Conservation (phyloP, 2,888 invertebrate genomes). For the Frankliniella intonsa region DNA sequence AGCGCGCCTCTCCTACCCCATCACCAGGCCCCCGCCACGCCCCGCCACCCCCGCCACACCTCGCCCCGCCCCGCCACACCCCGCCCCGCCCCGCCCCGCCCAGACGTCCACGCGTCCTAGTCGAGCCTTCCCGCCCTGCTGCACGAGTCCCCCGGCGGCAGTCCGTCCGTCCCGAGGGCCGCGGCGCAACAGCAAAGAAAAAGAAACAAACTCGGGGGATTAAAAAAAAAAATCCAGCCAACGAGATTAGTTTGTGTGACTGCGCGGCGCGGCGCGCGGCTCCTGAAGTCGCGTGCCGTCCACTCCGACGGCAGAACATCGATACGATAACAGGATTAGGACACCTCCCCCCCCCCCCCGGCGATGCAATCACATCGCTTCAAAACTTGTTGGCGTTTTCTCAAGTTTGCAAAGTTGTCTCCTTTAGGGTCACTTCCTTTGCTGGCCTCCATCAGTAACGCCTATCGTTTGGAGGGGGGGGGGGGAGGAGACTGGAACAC, state of each 20-base stretch:
- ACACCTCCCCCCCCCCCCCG: neutral
- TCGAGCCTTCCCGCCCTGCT: neutral
- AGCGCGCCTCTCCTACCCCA: neutral
- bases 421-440: neutral
- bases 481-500: too few relatives aligned
- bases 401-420: neutral
- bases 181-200: neutral
- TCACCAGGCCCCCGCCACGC: neutral
- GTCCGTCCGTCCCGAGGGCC: neutral
- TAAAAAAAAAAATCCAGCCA: neutral
- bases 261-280: too few relatives aligned
- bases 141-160: neutral
- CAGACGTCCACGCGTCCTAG: neutral
- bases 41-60: neutral
- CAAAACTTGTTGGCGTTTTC: neutral
- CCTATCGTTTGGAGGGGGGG: too few relatives aligned
- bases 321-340: too few relatives aligned
- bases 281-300: too few relatives aligned
- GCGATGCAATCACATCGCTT: neutral
- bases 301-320: too few relatives aligned
- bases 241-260: conserved; percentile 2
- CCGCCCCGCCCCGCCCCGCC: neutral
- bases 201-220: neutral
- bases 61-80: neutral
- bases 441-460: too few relatives aligned